Evolutionary conservation across 2,113 vertebrate species (phyloP), one percentile per base, ranked within the genome.

Genomic region (Dipodomys stephensi): DNA sequence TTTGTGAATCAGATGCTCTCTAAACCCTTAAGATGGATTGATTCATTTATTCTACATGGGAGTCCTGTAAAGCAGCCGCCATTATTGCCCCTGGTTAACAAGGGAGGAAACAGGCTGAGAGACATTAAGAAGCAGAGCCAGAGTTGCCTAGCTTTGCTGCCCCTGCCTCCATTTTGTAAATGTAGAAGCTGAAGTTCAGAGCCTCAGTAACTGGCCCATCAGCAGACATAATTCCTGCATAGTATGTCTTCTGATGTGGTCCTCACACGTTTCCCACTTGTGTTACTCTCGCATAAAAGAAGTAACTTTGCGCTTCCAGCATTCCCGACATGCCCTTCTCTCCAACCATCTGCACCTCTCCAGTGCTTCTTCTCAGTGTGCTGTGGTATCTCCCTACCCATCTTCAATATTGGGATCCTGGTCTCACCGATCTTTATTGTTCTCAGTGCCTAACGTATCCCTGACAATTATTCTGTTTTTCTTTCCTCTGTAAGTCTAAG

Each of bases 321-420:
- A 4, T 53, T 62, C 7, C 5, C 4, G 20, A 1, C 25, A 23
- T 18, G 44, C 10, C 15, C 4, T 32, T 18, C 60, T 39, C 28
- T 30, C n/a, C 73, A 77, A 13, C 15, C 53, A 6, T 23, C 27
- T 15, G 0, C 0, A 9, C 19, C 1, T 3, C 27, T 16, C 25
- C 6, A 9, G 4, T 83, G 39, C 13, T 57, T 16, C 18, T 39
- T 49, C 44, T 15, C 30, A 64, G 6, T 71, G 22, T 49, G 0
- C 22, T 57, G 6, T 2, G 1, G 1, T 83, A 18, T 62, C n/a
- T 87, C n/a, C 9, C 44, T 62, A 20, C 6, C 46, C 13, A 0
- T 39, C 19, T 53, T 39, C 2, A 9, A 1, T n/a, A 8, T 5
- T 13, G 1, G 30, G 25, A 7, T 3, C 44, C 32, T 11, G 9